These are phyloP conservation scores for Eurytoma adleriae DNA, from an alignment of 2,888 invertebrate species.

Conservation along the genomic window DNA sequence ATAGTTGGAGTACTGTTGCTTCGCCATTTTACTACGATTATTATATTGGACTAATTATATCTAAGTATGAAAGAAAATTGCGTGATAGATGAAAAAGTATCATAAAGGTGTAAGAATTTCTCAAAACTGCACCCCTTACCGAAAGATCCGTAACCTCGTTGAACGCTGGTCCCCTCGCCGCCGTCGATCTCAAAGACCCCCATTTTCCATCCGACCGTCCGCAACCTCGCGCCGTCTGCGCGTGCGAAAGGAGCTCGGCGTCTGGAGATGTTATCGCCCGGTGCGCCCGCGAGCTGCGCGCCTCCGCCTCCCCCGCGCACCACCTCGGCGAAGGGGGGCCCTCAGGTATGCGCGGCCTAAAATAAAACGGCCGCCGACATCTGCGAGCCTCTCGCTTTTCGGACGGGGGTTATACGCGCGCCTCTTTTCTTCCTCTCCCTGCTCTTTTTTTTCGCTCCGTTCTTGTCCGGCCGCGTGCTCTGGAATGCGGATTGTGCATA, in stretches of 20 bases:
- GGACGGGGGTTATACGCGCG: background rate
- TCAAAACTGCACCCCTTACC: too few species aligned
- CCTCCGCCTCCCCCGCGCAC: background rate
- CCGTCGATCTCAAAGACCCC: too few species aligned
- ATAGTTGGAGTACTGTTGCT: too few species aligned
- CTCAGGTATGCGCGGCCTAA: constrained; percentile 9
- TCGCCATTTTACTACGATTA: too few species aligned
- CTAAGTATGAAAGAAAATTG: too few species aligned
- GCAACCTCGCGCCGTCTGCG: too few species aligned
- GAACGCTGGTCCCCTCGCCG: too few species aligned
- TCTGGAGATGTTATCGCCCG: constrained; percentile 49
- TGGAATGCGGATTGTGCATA: constrained; percentile 33
- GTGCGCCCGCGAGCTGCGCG: constrained; percentile 2
- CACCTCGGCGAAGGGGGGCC: background rate
- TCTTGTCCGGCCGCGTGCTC: background rate
- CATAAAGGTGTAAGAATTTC: too few species aligned
- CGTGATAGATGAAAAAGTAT: too few species aligned
- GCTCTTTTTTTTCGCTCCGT: background rate
- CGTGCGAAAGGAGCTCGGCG: constrained; percentile 14
- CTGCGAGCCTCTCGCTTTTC: background rate
- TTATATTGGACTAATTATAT: too few species aligned
- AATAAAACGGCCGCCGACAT: background rate
- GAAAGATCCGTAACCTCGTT: too few species aligned
- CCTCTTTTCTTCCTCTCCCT: background rate
- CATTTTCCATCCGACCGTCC: too few species aligned